phyloP scores from a whole-genome alignment of 2,113 vertebrate genomes.

The Malurus elegans region DNA sequence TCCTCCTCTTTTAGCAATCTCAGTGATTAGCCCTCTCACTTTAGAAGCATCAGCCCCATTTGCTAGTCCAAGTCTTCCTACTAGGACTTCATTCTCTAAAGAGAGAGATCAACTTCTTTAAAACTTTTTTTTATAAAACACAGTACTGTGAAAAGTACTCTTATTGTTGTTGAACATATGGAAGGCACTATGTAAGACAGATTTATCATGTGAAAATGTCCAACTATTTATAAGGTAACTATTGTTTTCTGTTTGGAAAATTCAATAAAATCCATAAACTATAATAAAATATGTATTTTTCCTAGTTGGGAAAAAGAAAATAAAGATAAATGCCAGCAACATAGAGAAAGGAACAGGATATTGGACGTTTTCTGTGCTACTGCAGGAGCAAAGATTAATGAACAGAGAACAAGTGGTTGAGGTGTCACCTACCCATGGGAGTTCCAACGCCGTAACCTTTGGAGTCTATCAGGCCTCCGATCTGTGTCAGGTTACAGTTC shows the following conservation, averaged over 20 bases:
- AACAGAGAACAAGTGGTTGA: conserved; percentile 7
- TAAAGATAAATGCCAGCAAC: not conserved
- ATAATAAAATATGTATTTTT: not conserved
- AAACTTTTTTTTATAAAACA: not conserved
- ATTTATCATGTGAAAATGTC: not conserved
- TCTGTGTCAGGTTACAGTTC: conserved; percentile 98
- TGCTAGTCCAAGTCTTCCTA: not conserved
- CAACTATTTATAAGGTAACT: not conserved
- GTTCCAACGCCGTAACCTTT: conserved; percentile 96
- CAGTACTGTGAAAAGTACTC: not conserved
- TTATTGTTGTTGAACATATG: not conserved
- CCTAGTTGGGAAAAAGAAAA: not conserved
- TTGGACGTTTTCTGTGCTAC: not conserved
- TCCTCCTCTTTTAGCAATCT: not conserved
- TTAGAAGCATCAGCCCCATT: not conserved
- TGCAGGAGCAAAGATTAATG: conserved; percentile 32
- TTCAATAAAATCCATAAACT: not conserved
- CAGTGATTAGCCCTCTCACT: not conserved
- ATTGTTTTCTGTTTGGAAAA: not conserved
- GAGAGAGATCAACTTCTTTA: not conserved
- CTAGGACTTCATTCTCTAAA: not conserved
- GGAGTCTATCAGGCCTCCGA: conserved; percentile 96
- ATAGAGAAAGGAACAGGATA: not conserved
- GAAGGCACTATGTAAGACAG: not conserved
- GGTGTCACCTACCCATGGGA: conserved; percentile 89